Conservation (phyloP, 2,888 invertebrate species). For the Hydropsyche betteni region DNA sequence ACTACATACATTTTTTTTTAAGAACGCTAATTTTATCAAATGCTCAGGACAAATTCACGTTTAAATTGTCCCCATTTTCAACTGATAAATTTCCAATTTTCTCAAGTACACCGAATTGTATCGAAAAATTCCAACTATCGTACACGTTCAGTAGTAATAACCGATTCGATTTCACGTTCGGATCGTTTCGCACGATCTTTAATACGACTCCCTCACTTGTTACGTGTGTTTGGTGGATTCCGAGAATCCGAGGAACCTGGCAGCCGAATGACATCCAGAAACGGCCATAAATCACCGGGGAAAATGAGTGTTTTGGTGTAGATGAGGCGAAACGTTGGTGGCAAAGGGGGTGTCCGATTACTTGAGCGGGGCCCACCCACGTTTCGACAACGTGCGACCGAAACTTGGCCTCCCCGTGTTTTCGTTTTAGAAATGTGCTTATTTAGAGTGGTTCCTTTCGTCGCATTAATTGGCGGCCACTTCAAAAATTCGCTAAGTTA, state of each 20-base stretch:
- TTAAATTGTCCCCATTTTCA: no score
- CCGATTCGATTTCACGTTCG: not conserved
- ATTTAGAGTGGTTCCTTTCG: no score
- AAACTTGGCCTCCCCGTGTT: not conserved
- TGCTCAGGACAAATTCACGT: no score
- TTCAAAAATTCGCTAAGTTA: no score
- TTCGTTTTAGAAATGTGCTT: no score
- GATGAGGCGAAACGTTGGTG: constrained; percentile 32
- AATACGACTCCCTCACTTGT: not conserved
- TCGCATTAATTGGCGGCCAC: no score
- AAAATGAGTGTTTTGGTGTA: constrained; percentile 32
- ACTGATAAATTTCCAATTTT: no score
- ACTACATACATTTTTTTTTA: no score
- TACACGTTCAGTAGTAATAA: not conserved
- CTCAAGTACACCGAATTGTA: not conserved
- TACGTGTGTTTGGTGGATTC: not conserved
- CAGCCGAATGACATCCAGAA: constrained; percentile 32
- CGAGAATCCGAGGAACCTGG: constrained; percentile 1
- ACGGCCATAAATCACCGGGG: constrained; percentile 30
- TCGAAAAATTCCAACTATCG: not conserved
- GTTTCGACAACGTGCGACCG: constrained; percentile 8
- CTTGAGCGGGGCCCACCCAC: constrained; percentile 26
- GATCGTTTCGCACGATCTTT: constrained; percentile 16
- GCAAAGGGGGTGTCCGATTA: constrained; percentile 35
- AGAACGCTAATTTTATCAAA: no score